These are phyloP conservation scores for Sylvilagus bachmani DNA, from an alignment of 2,113 vertebrate species.

Conservation along the genomic window DNA sequence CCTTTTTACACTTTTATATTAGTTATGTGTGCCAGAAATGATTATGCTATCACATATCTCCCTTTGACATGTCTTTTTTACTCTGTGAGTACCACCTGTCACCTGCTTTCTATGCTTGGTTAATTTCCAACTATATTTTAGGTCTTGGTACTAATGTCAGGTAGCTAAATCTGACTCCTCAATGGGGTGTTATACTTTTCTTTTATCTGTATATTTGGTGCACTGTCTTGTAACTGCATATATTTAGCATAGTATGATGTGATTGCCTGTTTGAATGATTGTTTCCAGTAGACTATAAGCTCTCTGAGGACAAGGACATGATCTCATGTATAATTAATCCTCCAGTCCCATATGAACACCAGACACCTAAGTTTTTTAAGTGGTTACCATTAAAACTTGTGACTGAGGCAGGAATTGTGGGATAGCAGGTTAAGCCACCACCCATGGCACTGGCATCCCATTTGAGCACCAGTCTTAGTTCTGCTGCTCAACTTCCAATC, in stretches of 20 bases:
- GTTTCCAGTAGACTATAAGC: neutral
- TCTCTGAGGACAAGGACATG: neutral
- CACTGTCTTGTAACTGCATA: neutral
- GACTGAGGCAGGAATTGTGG: no score
- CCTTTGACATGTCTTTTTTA: neutral
- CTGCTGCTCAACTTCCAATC: no score
- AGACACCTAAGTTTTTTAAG: neutral
- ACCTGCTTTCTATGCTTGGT: neutral
- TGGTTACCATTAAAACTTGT: neutral
- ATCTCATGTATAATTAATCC: neutral
- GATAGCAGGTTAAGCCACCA: no score
- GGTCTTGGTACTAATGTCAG: neutral
- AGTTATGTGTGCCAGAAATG: neutral
- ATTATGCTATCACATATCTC: neutral
- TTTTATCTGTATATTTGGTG: neutral
- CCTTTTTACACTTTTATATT: neutral
- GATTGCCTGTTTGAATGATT: neutral
- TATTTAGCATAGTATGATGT: neutral
- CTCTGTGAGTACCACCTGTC: neutral
- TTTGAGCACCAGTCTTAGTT: no score
- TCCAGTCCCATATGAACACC: neutral
- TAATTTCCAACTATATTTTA: neutral
- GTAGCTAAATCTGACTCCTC: neutral
- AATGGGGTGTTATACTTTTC: neutral
- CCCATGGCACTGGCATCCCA: no score